These are phyloP conservation scores for Campylorhamphus procurvoides DNA, from an alignment of 2,113 vertebrate species.

Conservation along the genomic window DNA sequence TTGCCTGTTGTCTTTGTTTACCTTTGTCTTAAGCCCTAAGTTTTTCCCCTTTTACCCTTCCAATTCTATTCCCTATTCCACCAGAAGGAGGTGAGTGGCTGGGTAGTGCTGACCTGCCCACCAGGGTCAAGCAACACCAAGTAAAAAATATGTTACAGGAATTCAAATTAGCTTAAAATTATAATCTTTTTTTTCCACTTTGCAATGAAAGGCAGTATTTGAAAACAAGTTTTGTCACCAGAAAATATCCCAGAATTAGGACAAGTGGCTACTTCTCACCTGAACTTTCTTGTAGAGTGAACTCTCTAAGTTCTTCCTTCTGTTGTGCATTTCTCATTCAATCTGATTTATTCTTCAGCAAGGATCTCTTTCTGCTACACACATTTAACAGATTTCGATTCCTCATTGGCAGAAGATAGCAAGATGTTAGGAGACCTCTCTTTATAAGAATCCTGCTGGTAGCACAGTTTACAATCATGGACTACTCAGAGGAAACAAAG, in stretches of 20 bases:
- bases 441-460: background rate
- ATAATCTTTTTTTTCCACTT: background rate
- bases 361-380: background rate
- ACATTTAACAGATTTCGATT: background rate
- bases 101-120: background rate
- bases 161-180: background rate
- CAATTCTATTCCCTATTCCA: background rate
- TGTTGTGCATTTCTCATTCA: background rate
- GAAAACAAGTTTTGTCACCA: background rate
- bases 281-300: background rate
- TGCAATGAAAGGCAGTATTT: background rate
- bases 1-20: background rate
- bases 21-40: background rate
- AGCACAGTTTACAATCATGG: background rate
- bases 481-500: background rate
- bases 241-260: background rate
- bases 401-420: background rate
- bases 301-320: background rate
- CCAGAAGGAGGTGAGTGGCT: fast-evolving
- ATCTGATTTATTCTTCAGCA: background rate
- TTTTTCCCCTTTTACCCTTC: background rate
- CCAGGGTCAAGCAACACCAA: fast-evolving
- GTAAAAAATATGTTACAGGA: background rate
- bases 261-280: background rate
- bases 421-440: background rate